phyloP scores from a whole-genome alignment of 2,888 invertebrate genomes.

The Diplolepis rosae region DNA sequence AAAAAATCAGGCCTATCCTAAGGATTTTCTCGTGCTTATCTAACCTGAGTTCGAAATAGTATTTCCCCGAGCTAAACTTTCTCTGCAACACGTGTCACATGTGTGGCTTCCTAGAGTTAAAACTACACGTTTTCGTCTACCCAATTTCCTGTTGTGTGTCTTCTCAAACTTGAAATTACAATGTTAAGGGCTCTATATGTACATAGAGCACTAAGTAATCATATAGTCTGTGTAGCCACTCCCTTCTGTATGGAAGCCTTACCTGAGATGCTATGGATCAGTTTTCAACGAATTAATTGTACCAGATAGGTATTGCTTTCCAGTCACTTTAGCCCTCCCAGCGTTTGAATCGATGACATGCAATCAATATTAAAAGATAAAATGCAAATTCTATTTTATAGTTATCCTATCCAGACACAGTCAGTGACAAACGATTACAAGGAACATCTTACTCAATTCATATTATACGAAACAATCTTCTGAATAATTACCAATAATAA shows the following conservation, averaged over 20 bases:
- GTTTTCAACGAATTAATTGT: constrained; percentile 25
- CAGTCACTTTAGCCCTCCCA: background rate
- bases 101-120: constrained; percentile 14
- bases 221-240: constrained; percentile 20
- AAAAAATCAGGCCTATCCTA: constrained; percentile 17
- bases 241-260: constrained; percentile 20
- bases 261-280: constrained; percentile 20
- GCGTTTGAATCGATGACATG: constrained; percentile 10
- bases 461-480: constrained; percentile 8
- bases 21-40: constrained; percentile 28
- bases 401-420: background rate
- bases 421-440: constrained; percentile 28
- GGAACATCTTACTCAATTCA: constrained; percentile 8
- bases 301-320: background rate
- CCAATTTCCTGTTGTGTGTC: constrained; percentile 24
- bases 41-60: background rate
- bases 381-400: background rate
- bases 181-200: constrained; percentile 8
- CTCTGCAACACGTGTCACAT: constrained; percentile 23
- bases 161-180: constrained; percentile 22
- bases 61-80: constrained; percentile 19
- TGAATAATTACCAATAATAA: constrained; percentile 9
- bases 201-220: background rate
- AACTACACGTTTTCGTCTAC: constrained; percentile 10
- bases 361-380: constrained; percentile 16